phyloP scores from a whole-genome alignment of 2,113 vertebrate genomes.

The Tachysurus vachellii region DNA sequence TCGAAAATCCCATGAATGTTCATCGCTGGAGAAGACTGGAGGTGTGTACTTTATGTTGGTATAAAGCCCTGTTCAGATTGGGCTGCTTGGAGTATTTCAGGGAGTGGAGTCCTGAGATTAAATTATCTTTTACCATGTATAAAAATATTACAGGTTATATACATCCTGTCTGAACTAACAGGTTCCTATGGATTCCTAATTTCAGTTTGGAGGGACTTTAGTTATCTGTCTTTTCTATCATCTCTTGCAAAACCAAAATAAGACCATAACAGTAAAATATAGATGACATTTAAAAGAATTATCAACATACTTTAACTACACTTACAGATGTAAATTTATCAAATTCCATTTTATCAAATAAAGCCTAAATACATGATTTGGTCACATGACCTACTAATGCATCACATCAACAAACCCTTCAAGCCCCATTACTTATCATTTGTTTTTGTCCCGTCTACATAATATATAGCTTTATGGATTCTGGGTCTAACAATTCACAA shows the following conservation, averaged over 20 bases:
- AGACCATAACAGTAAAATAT: background rate
- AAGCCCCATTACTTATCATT: too few species aligned
- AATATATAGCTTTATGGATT: too few species aligned
- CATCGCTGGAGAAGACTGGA: slow-evolving; percentile 93
- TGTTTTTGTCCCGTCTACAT: too few species aligned
- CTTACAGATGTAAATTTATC: background rate
- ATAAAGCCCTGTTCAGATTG: background rate
- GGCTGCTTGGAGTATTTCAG: background rate
- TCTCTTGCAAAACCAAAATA: background rate
- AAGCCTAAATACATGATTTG: background rate
- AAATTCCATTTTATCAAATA: background rate
- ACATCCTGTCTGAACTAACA: background rate
- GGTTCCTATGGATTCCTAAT: background rate
- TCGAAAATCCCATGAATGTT: slow-evolving; percentile 88
- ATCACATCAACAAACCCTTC: background rate
- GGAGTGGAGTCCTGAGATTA: background rate
- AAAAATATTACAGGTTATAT: background rate
- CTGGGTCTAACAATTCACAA: too few species aligned
- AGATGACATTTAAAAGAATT: background rate
- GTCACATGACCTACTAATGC: background rate
- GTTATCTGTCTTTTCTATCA: background rate
- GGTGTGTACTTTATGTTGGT: slow-evolving; percentile 63
- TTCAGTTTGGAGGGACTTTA: background rate
- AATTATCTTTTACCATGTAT: background rate
- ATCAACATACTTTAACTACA: background rate